Evolutionary conservation across 30 jellyfish, hydroid and myxozoan species (phyloP), one percentile per base, ranked within the genome.

Genomic region (Hydractinia symbiolongicarpus): DNA sequence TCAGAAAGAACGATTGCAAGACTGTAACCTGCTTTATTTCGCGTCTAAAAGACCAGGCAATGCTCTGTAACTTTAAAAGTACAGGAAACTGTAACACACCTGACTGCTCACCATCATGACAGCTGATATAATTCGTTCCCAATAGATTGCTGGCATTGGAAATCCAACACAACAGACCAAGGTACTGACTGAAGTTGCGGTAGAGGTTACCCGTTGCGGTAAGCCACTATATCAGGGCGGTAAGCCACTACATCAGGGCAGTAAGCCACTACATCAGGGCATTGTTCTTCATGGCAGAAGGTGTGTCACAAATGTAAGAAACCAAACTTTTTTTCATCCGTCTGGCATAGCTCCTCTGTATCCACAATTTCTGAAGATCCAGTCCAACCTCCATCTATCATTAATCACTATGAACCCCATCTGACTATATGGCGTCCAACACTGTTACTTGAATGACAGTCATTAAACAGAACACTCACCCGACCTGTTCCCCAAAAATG

Each of bases 71-170:
- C 13, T 67, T 67, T 67, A 67, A 13, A 67, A 67, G 44, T 10
- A 67, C 13, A 10, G 77, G 77, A 13, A 67, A 10, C 49, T 67
- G 77, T 19, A 10, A 67, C 13, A 9, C 77, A 8, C 10, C 14
- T 67, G 77, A 67, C 10, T 67, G 77, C 77, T 9, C 77, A 13
- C 49, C 77, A 67, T 67, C 77, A 13, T 67, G 19, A 49, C 77
- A 13, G 13, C 77, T 8, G 77, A 67, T 67, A 67, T 67, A 44
- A 67, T 67, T 8, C 77, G 77, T 8, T 67, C 77, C 13, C 13
- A 67, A 67, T 67, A 9, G 49, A 67, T 67, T 20, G 77, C 77
- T 19, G 77, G 77, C 44, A 67, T 67, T 8, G 44, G 77, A 13
- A 67, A 67, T 44, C 77, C 77, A 19, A 67, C 44, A 13, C 77